Evolutionary conservation across 1,140 invertebrate species (phyloP).

Genomic region (Drosophila lowei): DNA sequence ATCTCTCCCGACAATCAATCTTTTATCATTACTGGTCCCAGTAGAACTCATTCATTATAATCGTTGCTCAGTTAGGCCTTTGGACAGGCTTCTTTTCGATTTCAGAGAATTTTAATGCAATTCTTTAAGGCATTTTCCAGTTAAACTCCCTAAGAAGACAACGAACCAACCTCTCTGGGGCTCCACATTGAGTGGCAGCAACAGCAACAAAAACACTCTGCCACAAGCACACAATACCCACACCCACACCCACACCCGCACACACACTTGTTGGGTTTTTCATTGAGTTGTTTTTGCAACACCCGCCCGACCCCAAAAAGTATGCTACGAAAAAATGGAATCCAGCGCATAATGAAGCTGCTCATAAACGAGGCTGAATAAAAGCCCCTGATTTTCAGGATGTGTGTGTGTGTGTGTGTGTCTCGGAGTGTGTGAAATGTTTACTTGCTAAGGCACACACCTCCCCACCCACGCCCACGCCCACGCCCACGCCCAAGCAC

Average conservation of each 20-base stretch:
- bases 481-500: neutral
- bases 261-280: conserved; percentile 36
- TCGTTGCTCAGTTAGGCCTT: too few relatives aligned
- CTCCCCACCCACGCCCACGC: conserved; percentile 13
- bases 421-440: conserved; percentile 54
- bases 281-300: neutral
- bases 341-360: conserved; percentile 71
- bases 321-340: conserved; percentile 63
- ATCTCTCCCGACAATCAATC: too few relatives aligned
- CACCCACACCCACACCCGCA: neutral
- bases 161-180: conserved; percentile 17
- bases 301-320: conserved; percentile 51
- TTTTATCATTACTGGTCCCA: too few relatives aligned
- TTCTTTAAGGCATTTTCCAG: neutral
- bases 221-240: neutral
- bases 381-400: neutral
- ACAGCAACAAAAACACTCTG: conserved; percentile 8
- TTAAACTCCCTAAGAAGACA: conserved; percentile 23
- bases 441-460: conserved; percentile 53
- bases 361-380: conserved; percentile 52
- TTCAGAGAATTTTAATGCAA: too few relatives aligned
- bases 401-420: conserved; percentile 30
- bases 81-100: too few relatives aligned
- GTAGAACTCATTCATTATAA: too few relatives aligned
- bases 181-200: conserved; percentile 21